Evolutionary conservation across 2,113 vertebrate genomes (phyloP), one percentile per base, ranked within the genome.

Genomic region (Brachyistius frenatus): DNA sequence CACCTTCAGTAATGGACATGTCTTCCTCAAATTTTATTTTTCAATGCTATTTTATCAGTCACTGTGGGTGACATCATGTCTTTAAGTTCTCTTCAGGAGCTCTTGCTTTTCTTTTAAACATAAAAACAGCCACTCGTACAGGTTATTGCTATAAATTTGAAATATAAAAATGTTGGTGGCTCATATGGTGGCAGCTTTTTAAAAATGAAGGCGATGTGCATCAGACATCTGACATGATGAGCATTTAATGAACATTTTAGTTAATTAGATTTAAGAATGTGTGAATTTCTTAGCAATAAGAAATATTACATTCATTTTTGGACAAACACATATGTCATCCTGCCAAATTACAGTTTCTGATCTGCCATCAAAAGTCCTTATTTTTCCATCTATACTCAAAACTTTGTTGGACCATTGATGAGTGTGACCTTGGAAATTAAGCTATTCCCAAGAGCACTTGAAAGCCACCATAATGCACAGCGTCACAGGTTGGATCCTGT

Each of bases 401-500:
- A 5, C 41, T 60, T 47, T 49, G 5, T 35, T 73, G 2, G 36
- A 58, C 69, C 46, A 44, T 64, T 63, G n/a, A 75, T 33, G 14
- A 69, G 39, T 23, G 32, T 13, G 50, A 23, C 71, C 9, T 15
- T 77, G 41, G 33, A 77, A 61, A 79, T 75, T 72, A 44, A 0
- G 1, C 57, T 53, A 54, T 80, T 71, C 63, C 74, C 37, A 1
- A 80, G 61, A 74, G 79, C 30, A 46, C 33, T 68, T 78, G 64
- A 81, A 67, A 65, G 73, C 41, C 76, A 32, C 39, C 56, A 47
- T 57, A 60, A 78, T 52, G 73, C 35, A 66, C 16, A 5, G 1
- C 67, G 62, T 70, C 70, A 69, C 66, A 80, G 68, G 77, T 82
- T 74, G 77, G 61, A 73, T 80, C 37, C 14, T 44, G 41, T 50